Base-by-base conservation (phyloP, 30 jellyfish, hydroid and myxozoan genomes). In the Pelagia noctiluca region DNA sequence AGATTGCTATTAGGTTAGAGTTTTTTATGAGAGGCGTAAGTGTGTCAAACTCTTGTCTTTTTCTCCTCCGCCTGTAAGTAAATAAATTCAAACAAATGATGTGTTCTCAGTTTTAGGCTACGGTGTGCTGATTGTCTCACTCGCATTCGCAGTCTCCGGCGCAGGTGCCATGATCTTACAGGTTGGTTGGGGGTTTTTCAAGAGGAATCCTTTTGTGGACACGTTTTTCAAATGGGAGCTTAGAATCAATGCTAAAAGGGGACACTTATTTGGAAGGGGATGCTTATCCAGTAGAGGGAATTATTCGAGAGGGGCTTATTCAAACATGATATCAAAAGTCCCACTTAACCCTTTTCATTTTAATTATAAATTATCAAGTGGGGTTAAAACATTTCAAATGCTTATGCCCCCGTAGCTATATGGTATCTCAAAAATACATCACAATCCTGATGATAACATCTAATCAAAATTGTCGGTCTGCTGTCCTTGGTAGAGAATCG, bases 111-210 rank as follows among this genome's bases (percentile, higher is more conserved):
- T 85, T 2, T 85, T 89, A 32, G 75, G 60, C 12, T 74, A 35
- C 75, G 95, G 95, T 0, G 18, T 73, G 19, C 8, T 64, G 0
- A 78, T 85, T 0, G 47, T 74, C 4, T 50, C 75, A 7, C 23
- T 63, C 16, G 65, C 89, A 0, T 85, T 85, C 64, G 69, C 75
- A 19, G 89, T 85, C 16, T 74, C 95, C 0, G 22, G 66, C 23
- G 84, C 66, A 28, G 95, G 89, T 16, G n/a, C 85, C 19, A 64
- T 63, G 88, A 87, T 85, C 1, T 42, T 75, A 21, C 89, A 74
- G 95, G 95, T 85, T 13, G 4, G 33, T n/a, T n/a, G n/a, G n/a
- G n/a, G n/a, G 7, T 4, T 10, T n/a, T n/a, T 16, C 7, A 33
- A 8, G 12, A 10, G 8, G 10, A 13, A 10, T 66, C 5, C 10